Percentiles rank a stretch among this genome's conserved stretches.
Evolutionary conservation across 2,797 vertebrate genomes (phyloP).

Genomic region (Picus viridis): DNA sequence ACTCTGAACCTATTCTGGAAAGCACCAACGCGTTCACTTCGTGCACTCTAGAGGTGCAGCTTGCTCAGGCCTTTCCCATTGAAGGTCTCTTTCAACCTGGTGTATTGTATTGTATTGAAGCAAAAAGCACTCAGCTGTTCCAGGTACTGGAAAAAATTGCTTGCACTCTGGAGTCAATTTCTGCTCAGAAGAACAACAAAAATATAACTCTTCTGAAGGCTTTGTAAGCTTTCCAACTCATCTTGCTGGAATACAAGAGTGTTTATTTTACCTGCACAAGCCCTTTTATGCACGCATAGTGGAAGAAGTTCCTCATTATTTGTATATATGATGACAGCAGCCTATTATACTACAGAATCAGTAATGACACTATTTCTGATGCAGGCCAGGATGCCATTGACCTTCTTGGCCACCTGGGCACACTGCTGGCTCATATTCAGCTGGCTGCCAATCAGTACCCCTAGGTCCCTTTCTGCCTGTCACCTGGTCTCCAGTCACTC

Average conservation of each 20-base stretch:
- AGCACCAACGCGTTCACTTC: neutral
- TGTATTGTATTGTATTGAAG: no score
- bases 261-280: neutral
- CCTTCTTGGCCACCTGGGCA: no score
- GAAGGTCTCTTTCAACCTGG: no score
- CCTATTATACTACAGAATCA: neutral
- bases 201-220: neutral
- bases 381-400: no score
- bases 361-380: no score
- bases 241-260: neutral
- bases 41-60: neutral
- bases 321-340: neutral
- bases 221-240: neutral
- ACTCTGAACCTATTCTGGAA: neutral
- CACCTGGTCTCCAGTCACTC: no score
- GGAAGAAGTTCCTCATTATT: neutral
- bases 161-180: neutral
- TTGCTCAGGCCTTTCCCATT: rapidly evolving
- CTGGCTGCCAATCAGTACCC: no score
- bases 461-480: no score
- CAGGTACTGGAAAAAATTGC: neutral
- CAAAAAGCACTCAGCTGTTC: neutral
- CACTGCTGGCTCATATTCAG: no score
- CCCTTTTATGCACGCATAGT: neutral
- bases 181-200: neutral